phyloP scores from a whole-genome alignment of 2,888 invertebrate species.

The Endomychus coccineus region DNA sequence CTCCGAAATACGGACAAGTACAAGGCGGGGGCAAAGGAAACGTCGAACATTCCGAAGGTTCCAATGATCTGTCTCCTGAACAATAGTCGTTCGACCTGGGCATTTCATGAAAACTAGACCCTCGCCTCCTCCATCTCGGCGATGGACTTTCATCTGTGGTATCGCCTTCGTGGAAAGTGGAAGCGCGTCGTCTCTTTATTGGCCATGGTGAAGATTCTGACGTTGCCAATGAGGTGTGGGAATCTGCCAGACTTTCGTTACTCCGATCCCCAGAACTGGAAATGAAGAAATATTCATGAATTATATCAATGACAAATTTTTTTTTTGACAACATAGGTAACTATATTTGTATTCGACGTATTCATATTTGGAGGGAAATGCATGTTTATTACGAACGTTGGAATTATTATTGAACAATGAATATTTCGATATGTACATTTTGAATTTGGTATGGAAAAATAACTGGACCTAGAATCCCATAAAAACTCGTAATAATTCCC shows the following conservation, averaged over 20 bases:
- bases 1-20: conserved; percentile 75
- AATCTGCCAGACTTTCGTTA: conserved; percentile 33
- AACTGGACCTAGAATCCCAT: too few relatives aligned
- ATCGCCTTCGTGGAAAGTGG: conserved; percentile 48
- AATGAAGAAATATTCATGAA: too few relatives aligned
- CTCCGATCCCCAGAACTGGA: conserved; percentile 24
- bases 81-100: conserved; percentile 16
- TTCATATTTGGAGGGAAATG: too few relatives aligned
- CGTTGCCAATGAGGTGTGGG: conserved; percentile 36
- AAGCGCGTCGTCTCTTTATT: conserved; percentile 31
- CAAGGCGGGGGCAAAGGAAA: conserved; percentile 66
- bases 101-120: conserved; percentile 47
- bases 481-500: too few relatives aligned
- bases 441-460: too few relatives aligned
- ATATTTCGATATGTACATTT: too few relatives aligned
- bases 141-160: conserved; percentile 38
- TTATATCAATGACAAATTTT: too few relatives aligned
- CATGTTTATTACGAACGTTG: too few relatives aligned
- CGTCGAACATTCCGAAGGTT: conserved; percentile 33
- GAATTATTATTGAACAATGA: too few relatives aligned
- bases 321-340: too few relatives aligned
- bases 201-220: conserved; percentile 28
- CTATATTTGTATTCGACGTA: too few relatives aligned
- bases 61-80: conserved; percentile 3
- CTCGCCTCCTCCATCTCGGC: conserved; percentile 42